Conservation (phyloP, 2,888 invertebrate genomes). For the Oligia strigilis region DNA sequence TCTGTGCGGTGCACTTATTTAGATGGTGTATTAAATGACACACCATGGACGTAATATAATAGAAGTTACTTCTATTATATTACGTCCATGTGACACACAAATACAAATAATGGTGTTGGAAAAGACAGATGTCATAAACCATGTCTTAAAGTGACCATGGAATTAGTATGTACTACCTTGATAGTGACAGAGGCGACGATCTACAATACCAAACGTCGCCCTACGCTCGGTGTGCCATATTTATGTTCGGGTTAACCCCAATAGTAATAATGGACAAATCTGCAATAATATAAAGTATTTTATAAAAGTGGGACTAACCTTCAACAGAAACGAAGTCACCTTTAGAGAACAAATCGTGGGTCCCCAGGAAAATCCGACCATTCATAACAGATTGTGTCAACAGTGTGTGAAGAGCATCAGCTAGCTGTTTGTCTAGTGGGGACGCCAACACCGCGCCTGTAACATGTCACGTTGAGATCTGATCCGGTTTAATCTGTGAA, state of each 20-base stretch:
- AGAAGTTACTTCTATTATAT: too few species aligned
- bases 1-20: not conserved
- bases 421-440: constrained; percentile 1
- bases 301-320: constrained; percentile 32
- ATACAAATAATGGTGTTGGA: too few species aligned
- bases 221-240: not conserved
- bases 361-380: constrained; percentile 19
- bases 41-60: too few species aligned
- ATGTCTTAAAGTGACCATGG: not conserved
- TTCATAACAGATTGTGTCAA: fast-evolving
- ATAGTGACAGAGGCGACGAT: not conserved
- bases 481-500: not conserved
- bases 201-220: not conserved
- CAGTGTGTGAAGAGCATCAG: not conserved
- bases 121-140: not conserved
- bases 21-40: not conserved
- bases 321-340: constrained; percentile 41
- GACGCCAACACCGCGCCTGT: constrained; percentile 44
- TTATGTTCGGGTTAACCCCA: not conserved
- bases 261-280: not conserved
- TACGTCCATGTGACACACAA: too few species aligned
- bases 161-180: not conserved
- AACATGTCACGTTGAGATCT: not conserved
- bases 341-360: constrained; percentile 30
- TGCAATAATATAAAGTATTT: not conserved